Percentiles rank a stretch among this genome's conserved stretches.
phyloP scores from a whole-genome alignment of 2,888 invertebrate species.

The Epirrhoe alternata region DNA sequence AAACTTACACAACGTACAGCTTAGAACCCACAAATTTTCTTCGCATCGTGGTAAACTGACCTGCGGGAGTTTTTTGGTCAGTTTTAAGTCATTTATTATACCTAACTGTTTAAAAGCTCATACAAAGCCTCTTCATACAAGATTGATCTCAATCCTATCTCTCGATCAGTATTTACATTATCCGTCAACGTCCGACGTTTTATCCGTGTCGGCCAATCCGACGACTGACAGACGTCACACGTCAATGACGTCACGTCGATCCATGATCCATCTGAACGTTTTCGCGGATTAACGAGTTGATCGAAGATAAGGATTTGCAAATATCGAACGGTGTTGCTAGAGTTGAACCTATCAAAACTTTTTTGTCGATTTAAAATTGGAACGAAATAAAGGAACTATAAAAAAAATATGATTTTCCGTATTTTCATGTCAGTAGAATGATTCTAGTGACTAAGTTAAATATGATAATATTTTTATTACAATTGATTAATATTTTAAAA shows the following conservation, averaged over 20 bases:
- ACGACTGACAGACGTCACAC: slow-evolving; percentile 29
- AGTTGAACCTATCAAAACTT: neutral
- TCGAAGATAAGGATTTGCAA: slow-evolving; percentile 26
- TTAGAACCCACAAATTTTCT: too few relatives aligned
- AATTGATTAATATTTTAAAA: neutral
- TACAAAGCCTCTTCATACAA: slow-evolving; percentile 22
- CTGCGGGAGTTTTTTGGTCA: neutral
- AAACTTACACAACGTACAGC: too few relatives aligned
- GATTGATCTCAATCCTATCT: slow-evolving; percentile 57
- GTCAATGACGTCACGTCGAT: slow-evolving; percentile 20
- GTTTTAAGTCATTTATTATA: neutral
- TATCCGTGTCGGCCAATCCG: slow-evolving; percentile 35
- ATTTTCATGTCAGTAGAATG: too few relatives aligned
- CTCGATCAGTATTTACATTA: slow-evolving; percentile 59
- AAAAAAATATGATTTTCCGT: too few relatives aligned
- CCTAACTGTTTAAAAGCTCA: neutral
- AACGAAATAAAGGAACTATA: neutral
- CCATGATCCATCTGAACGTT: slow-evolving; percentile 28
- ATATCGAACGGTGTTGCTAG: slow-evolving; percentile 3
- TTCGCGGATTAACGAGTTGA: slow-evolving; percentile 12
- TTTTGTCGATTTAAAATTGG: neutral
- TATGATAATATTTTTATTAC: neutral
- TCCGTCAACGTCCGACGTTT: slow-evolving; percentile 42
- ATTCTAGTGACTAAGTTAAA: neutral
- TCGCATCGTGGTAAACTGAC: too few relatives aligned